These are phyloP conservation scores for Pelodytes ibericus DNA, from an alignment of 2,797 vertebrate species.

Conservation along the genomic window DNA sequence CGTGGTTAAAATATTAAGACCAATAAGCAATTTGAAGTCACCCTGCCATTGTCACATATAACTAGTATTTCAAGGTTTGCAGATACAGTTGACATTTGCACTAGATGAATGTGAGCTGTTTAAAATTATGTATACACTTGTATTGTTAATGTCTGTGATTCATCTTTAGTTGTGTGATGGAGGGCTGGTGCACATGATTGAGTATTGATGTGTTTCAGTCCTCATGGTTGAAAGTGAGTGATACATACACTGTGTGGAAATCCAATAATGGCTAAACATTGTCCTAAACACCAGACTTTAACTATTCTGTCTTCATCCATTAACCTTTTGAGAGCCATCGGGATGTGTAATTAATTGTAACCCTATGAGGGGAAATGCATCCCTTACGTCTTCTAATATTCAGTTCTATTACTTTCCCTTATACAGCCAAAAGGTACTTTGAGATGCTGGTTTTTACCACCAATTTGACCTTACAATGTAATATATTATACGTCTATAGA, in stretches of 20 bases:
- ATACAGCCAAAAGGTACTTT: too few species aligned
- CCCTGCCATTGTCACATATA: slow-evolving; percentile 22
- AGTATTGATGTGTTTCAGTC: slow-evolving; percentile 50
- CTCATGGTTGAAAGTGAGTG: slow-evolving; percentile 39
- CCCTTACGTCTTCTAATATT: too few species aligned
- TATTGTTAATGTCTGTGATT: slow-evolving; percentile 35
- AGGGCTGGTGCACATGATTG: slow-evolving; percentile 42
- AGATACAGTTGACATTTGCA: slow-evolving; percentile 26
- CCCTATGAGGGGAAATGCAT: background rate
- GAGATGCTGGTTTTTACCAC: too few species aligned
- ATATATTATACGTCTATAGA: too few species aligned
- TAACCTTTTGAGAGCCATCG: background rate
- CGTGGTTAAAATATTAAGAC: background rate
- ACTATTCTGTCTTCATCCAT: slow-evolving; percentile 33
- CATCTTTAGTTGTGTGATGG: slow-evolving; percentile 46
- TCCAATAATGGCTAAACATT: slow-evolving; percentile 46
- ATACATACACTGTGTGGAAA: slow-evolving; percentile 39
- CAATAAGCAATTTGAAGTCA: slow-evolving; percentile 4
- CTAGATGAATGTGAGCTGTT: slow-evolving; percentile 36
- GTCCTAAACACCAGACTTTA: slow-evolving; percentile 37
- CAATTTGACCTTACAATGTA: too few species aligned
- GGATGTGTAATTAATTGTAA: background rate
- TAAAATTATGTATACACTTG: slow-evolving; percentile 37
- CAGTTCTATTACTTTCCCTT: too few species aligned
- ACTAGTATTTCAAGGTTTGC: slow-evolving; percentile 18